Conservation (phyloP, 2,888 invertebrate genomes). For the Lasioglossum malachurum region DNA sequence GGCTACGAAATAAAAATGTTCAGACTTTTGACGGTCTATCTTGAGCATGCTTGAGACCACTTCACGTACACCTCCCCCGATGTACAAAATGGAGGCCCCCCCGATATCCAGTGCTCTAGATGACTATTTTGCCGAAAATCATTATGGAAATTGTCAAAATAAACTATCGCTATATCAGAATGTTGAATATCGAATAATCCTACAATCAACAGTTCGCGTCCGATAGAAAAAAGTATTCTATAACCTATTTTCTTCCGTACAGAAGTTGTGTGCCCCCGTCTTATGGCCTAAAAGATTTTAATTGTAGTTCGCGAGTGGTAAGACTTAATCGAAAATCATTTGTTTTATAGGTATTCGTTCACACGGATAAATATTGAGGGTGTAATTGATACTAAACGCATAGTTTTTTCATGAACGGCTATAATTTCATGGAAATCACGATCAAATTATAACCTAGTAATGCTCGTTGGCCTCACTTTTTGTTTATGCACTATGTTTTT, state of each 20-base stretch:
- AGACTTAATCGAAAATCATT: conserved; percentile 62
- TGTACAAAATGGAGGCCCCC: conserved; percentile 85
- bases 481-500: conserved; percentile 78
- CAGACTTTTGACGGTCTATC: conserved; percentile 80
- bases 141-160: conserved; percentile 63
- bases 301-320: conserved; percentile 76
- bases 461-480: conserved; percentile 73
- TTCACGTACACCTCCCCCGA: conserved; percentile 85
- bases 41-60: conserved; percentile 83
- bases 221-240: conserved; percentile 67
- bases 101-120: conserved; percentile 81
- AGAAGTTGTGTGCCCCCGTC: conserved; percentile 75
- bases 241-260: conserved; percentile 79
- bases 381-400: conserved; percentile 17
- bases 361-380: conserved; percentile 34
- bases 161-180: conserved; percentile 48
- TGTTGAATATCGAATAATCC: conserved; percentile 54
- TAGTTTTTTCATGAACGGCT: conserved; percentile 40
- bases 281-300: conserved; percentile 77
- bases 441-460: conserved; percentile 79
- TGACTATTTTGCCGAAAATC: conserved; percentile 77
- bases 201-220: conserved; percentile 42
- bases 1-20: conserved; percentile 66
- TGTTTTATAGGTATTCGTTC: conserved; percentile 27
- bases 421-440: conserved; percentile 64